These are phyloP conservation scores for Augochlora pura DNA, from an alignment of 1,140 invertebrate genomes.

Conservation along the genomic window DNA sequence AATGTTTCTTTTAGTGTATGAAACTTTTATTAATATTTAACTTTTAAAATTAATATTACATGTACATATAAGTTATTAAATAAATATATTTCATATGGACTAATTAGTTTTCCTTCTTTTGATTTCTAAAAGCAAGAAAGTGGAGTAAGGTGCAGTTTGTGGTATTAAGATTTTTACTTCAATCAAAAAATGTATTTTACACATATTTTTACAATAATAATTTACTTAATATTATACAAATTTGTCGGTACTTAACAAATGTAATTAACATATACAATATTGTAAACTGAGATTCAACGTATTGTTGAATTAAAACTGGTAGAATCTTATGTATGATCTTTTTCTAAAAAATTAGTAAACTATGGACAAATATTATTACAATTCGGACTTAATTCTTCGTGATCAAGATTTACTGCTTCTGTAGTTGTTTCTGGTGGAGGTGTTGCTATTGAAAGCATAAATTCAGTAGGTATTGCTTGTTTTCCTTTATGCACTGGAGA, in stretches of 20 bases:
- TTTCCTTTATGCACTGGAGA: conserved; percentile 58
- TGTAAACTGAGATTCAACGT: conserved; percentile 1
- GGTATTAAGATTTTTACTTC: conserved; percentile 18
- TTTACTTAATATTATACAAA: conserved; percentile 35
- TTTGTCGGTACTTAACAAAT: neutral
- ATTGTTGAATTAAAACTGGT: neutral
- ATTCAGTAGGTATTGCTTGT: conserved; percentile 39
- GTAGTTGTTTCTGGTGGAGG: conserved; percentile 69
- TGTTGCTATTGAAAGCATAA: conserved; percentile 16
- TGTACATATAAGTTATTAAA: too few species aligned
- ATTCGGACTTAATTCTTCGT: conserved; percentile 61
- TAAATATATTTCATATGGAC: too few species aligned
- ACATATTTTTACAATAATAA: conserved; percentile 41
- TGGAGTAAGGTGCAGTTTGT: neutral
- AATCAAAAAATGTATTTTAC: conserved; percentile 36
- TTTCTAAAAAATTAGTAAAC: neutral
- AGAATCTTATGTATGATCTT: neutral
- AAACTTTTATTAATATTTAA: too few species aligned
- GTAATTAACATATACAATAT: neutral
- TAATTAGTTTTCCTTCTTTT: too few species aligned
- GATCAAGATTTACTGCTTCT: conserved; percentile 73
- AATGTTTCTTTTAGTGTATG: too few species aligned
- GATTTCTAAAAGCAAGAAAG: too few species aligned
- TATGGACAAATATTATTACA: conserved; percentile 37
- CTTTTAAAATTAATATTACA: too few species aligned